Evolutionary conservation across 2,888 invertebrate species (phyloP).

Genomic region (Sarcophaga rosellei): DNA sequence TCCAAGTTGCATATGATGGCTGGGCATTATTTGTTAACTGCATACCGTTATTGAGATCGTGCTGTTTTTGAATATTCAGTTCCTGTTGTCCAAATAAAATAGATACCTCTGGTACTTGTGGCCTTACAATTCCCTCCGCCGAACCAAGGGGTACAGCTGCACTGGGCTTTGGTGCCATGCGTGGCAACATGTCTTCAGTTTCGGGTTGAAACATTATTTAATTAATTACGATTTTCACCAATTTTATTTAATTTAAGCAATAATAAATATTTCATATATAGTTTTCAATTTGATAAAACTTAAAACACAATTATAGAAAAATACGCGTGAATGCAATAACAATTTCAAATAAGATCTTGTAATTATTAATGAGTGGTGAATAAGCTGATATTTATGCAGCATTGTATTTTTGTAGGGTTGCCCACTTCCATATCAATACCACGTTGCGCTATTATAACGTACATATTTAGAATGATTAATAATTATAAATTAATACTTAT

Average conservation of each 20-base stretch:
- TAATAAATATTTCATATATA: background rate
- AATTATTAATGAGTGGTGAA: slow-evolving; percentile 31
- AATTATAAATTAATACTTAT: too few relatives aligned
- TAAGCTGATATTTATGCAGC: background rate
- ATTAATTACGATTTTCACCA: too few relatives aligned
- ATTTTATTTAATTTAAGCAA: background rate
- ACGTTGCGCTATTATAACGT: too few relatives aligned
- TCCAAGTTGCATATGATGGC: slow-evolving; percentile 75
- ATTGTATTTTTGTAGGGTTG: slow-evolving; percentile 1
- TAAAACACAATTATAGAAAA: background rate
- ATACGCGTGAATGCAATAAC: slow-evolving; percentile 11
- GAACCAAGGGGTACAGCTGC: slow-evolving; percentile 65
- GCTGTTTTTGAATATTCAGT: slow-evolving; percentile 4
- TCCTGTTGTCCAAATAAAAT: slow-evolving; percentile 62
- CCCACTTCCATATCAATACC: background rate
- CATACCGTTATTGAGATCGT: background rate
- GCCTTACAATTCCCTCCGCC: slow-evolving; percentile 64
- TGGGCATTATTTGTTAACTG: slow-evolving; percentile 47
- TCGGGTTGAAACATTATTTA: slow-evolving; percentile 75
- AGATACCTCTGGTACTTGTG: slow-evolving; percentile 70
- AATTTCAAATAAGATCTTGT: slow-evolving; percentile 35
- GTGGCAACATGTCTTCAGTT: slow-evolving; percentile 78
- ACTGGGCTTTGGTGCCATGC: slow-evolving; percentile 77
- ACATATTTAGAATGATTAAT: too few relatives aligned
- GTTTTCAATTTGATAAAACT: background rate